Evolutionary conservation across 2,113 vertebrate genomes (phyloP).

Genomic region (Anseranas semipalmata): DNA sequence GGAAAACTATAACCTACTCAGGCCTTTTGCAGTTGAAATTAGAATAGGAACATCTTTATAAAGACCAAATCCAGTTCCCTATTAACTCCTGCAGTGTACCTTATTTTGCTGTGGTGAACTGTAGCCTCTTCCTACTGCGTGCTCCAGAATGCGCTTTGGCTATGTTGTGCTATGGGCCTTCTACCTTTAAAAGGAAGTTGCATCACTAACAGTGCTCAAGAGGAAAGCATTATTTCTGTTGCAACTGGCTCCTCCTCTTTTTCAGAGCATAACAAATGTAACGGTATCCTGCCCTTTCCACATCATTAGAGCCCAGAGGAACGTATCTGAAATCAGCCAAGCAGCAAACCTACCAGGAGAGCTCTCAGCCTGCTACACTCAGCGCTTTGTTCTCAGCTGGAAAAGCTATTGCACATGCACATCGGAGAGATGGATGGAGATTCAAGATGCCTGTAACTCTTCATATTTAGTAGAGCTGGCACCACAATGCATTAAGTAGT

Average conservation of each 20-base stretch:
- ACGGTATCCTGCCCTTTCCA: not conserved
- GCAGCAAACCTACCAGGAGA: slow-evolving; percentile 24
- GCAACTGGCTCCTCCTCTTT: not conserved
- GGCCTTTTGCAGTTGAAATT: not conserved
- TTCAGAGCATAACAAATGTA: not conserved
- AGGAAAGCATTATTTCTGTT: not conserved
- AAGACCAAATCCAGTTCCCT: not conserved
- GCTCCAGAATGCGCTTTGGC: not conserved
- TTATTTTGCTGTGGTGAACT: not conserved
- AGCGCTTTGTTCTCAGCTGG: not conserved
- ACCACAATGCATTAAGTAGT: not conserved
- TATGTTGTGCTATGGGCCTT: accelerated
- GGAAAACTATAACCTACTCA: not conserved
- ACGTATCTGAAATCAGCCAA: not conserved
- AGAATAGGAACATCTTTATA: not conserved
- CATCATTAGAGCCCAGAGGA: slow-evolving; percentile 9
- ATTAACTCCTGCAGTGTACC: not conserved
- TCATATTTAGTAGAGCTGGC: not conserved
- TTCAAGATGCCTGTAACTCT: not conserved
- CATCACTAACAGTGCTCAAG: not conserved
- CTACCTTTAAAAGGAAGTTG: not conserved
- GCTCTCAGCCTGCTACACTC: not conserved
- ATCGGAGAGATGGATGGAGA: not conserved
- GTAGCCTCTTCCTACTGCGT: not conserved
- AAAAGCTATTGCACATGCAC: not conserved